phyloP scores from a whole-genome alignment of 2,888 invertebrate species.

The Achlya flavicornis region DNA sequence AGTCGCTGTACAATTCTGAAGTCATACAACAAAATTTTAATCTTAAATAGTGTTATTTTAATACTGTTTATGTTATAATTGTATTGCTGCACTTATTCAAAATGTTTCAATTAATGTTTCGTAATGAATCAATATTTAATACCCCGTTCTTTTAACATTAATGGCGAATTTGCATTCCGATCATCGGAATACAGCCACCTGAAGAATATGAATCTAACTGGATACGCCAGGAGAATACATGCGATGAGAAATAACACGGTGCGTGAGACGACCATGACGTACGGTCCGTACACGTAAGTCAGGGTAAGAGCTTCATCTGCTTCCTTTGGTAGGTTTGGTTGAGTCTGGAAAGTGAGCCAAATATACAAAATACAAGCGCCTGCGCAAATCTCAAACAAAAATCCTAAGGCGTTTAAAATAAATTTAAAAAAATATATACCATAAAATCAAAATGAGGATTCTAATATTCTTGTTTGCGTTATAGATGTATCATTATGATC shows the following conservation, averaged over 20 bases:
- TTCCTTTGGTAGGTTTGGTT: conserved; percentile 8
- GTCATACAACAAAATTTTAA: too few relatives aligned
- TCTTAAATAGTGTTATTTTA: too few relatives aligned
- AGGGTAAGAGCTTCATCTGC: background rate
- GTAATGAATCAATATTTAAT: background rate
- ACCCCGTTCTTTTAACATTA: background rate
- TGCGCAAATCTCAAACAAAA: too few relatives aligned
- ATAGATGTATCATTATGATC: too few relatives aligned
- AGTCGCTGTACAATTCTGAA: too few relatives aligned
- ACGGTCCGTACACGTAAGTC: background rate
- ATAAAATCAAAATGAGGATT: too few relatives aligned
- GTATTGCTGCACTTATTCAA: too few relatives aligned
- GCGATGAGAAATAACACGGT: background rate
- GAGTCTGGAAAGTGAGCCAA: background rate
- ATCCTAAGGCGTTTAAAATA: too few relatives aligned
- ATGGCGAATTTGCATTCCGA: background rate
- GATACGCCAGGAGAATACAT: background rate
- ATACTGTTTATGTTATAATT: too few relatives aligned
- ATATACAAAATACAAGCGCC: background rate
- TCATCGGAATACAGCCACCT: background rate
- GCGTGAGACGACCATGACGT: background rate
- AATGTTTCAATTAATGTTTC: too few relatives aligned
- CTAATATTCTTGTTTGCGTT: too few relatives aligned
- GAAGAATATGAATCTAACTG: background rate
- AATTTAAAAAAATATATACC: too few relatives aligned